Evolutionary conservation across 1,140 invertebrate genomes (phyloP).

Genomic region (Leptopilina boulardi): DNA sequence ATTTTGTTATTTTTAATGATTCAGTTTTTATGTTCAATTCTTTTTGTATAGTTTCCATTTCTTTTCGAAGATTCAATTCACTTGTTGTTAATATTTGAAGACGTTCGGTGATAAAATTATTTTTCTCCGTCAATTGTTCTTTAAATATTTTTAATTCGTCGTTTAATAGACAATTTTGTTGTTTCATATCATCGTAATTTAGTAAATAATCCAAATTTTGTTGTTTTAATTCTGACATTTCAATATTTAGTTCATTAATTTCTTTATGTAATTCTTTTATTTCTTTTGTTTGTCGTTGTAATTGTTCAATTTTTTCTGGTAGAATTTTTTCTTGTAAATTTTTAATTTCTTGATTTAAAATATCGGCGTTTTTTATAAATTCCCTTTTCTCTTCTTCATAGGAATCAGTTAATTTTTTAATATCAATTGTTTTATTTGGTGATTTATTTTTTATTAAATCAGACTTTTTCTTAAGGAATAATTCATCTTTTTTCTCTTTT

Average conservation of each 20-base stretch:
- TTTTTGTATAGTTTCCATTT: conserved; percentile 68
- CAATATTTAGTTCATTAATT: conserved; percentile 65
- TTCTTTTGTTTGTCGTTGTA: conserved; percentile 61
- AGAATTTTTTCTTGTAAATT: conserved; percentile 51
- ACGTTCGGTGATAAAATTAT: conserved; percentile 69
- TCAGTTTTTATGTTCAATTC: conserved; percentile 71
- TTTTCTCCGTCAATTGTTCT: conserved; percentile 70
- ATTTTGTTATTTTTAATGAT: conserved; percentile 64
- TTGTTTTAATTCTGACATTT: conserved; percentile 63
- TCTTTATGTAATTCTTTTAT: conserved; percentile 71
- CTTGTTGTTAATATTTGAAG: conserved; percentile 67
- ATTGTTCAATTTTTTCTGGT: conserved; percentile 50
- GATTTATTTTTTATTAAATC: conserved; percentile 55
- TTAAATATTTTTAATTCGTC: conserved; percentile 74
- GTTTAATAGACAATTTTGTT: conserved; percentile 68
- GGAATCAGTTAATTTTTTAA: conserved; percentile 66
- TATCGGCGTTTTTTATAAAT: conserved; percentile 65
- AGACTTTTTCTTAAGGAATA: conserved; percentile 54
- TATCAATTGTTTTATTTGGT: conserved; percentile 67
- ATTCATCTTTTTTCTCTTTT: conserved; percentile 69
- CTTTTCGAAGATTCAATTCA: conserved; percentile 66
- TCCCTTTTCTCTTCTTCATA: conserved; percentile 72
- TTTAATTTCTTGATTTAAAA: conserved; percentile 66
- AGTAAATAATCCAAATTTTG: conserved; percentile 65
- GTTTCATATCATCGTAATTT: conserved; percentile 67